Percentiles rank a stretch among this genome's conserved stretches.
These are phyloP conservation scores for Ctenopoma multispine DNA, from an alignment of 2,797 vertebrate genomes.

Conservation along the genomic window DNA sequence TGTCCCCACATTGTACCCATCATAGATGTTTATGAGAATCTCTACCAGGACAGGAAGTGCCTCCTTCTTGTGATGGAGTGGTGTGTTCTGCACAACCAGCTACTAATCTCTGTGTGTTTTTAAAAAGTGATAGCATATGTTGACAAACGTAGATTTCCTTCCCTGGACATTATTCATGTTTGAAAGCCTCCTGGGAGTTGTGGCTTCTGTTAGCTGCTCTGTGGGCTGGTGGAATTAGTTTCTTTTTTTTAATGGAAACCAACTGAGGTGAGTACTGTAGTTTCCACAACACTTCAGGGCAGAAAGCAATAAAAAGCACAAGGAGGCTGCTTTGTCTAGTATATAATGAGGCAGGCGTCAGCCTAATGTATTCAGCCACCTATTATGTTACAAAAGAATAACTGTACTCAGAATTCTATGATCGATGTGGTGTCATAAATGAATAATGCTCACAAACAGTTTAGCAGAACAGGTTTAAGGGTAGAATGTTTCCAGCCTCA, in stretches of 20 bases:
- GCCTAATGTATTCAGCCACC: background rate
- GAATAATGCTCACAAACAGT: background rate
- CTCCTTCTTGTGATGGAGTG: conserved; percentile 91
- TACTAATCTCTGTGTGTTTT: conserved; percentile 12
- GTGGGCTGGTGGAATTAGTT: conserved; percentile 8
- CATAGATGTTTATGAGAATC: conserved; percentile 92
- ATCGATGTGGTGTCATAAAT: background rate
- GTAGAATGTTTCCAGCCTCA: background rate
- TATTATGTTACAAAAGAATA: background rate
- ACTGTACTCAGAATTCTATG: background rate
- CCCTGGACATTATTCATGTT: background rate
- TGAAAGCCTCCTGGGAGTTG: conserved; percentile 14
- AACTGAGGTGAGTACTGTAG: conserved; percentile 6
- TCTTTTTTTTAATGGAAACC: conserved; percentile 17
- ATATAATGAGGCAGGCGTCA: conserved; percentile 6
- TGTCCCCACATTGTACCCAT: conserved; percentile 91
- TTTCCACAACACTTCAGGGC: conserved; percentile 24
- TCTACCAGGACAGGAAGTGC: conserved; percentile 90
- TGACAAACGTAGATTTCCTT: conserved; percentile 28
- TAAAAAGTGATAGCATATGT: conserved; percentile 11
- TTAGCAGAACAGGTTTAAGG: background rate
- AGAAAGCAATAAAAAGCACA: conserved; percentile 24
- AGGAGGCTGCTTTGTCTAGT: conserved; percentile 12
- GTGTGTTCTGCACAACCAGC: conserved; percentile 52
- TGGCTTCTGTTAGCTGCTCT: conserved; percentile 15